These are phyloP conservation scores for Orgyia antiqua DNA, from an alignment of 2,888 invertebrate species.

Conservation along the genomic window DNA sequence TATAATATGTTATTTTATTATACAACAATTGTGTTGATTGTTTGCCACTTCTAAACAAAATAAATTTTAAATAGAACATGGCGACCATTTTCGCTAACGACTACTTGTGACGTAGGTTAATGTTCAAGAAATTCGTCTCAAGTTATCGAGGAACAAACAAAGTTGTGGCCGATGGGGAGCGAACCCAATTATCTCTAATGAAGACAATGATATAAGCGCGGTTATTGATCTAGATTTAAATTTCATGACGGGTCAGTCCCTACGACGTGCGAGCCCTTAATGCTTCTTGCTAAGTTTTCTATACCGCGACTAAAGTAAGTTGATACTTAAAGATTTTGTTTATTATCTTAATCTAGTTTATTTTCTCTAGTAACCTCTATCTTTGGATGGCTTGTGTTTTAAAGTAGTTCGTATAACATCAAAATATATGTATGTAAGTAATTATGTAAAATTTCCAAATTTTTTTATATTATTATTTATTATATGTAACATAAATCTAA, in stretches of 20 bases:
- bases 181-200: constrained; percentile 79
- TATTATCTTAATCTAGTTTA: no score
- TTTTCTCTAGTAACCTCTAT: no score
- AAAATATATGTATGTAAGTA: no score
- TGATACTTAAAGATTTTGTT: constrained; percentile 28
- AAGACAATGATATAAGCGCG: constrained; percentile 79
- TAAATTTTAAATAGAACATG: no score
- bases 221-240: constrained; percentile 79
- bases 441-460: no score
- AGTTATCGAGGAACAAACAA: constrained; percentile 72
- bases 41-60: no score
- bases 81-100: constrained; percentile 26
- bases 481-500: no score
- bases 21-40: no score
- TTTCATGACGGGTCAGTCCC: constrained; percentile 79
- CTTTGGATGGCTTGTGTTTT: no score
- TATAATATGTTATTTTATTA: no score
- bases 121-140: constrained; percentile 73
- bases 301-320: constrained; percentile 28
- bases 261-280: constrained; percentile 74
- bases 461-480: no score
- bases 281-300: constrained; percentile 70
- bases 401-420: no score
- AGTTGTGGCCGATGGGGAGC: constrained; percentile 71
- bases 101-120: constrained; percentile 38